These are phyloP conservation scores for Caenorhabditis angaria DNA, from an alignment of 2,888 invertebrate genomes.

Conservation along the genomic window DNA sequence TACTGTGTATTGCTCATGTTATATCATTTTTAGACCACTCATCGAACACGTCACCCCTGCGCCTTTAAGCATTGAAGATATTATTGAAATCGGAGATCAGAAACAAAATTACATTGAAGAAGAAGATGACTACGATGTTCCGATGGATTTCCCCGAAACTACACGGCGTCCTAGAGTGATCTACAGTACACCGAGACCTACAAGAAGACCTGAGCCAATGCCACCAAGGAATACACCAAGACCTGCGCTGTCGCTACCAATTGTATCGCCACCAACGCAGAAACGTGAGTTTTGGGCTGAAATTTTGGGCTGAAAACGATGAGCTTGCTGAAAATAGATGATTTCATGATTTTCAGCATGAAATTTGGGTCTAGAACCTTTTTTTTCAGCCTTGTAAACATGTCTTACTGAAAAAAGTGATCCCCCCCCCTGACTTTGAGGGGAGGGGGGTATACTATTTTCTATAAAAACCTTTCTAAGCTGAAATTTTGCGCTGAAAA, in stretches of 20 bases:
- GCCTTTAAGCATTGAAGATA: slow-evolving; percentile 46
- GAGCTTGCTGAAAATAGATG: too few species aligned
- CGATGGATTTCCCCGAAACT: slow-evolving; percentile 41
- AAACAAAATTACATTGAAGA: slow-evolving; percentile 33
- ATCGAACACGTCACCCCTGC: slow-evolving; percentile 42
- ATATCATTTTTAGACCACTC: slow-evolving; percentile 23
- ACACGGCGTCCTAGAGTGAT: slow-evolving; percentile 21
- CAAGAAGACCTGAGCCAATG: slow-evolving; percentile 11
- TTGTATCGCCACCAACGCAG: slow-evolving; percentile 26
- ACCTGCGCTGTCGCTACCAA: slow-evolving; percentile 15
- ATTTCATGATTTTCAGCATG: too few species aligned
- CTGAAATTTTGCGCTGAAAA: too few species aligned
- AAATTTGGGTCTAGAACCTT: too few species aligned
- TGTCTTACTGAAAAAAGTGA: too few species aligned
- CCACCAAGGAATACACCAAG: too few species aligned
- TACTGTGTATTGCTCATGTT: background rate
- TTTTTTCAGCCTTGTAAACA: too few species aligned
- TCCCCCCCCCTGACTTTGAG: too few species aligned
- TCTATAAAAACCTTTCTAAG: too few species aligned
- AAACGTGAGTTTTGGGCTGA: too few species aligned
- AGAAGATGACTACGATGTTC: slow-evolving; percentile 46
- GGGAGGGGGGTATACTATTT: too few species aligned
- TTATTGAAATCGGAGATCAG: slow-evolving; percentile 48
- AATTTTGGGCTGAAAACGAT: too few species aligned
- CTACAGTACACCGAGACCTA: slow-evolving; percentile 5